These are phyloP conservation scores for Erebia aethiops DNA, from an alignment of 2,888 invertebrate genomes.

Conservation along the genomic window DNA sequence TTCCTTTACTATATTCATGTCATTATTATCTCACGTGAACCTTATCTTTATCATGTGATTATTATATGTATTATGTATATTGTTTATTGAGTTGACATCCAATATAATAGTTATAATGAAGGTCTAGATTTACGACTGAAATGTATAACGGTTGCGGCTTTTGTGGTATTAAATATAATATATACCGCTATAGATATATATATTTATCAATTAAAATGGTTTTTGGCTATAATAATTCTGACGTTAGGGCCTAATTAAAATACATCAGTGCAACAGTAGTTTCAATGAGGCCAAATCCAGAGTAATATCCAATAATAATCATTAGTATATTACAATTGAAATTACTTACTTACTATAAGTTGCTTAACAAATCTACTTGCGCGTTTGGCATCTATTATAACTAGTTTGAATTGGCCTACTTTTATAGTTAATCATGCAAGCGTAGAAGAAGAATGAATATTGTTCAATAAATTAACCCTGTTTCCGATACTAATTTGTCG, in stretches of 20 bases:
- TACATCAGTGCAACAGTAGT: background rate
- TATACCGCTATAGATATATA: too few relatives aligned
- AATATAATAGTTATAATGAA: background rate
- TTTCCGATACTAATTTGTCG: constrained; percentile 2
- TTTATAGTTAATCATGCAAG: constrained; percentile 55
- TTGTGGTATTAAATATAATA: too few relatives aligned
- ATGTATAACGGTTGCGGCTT: too few relatives aligned
- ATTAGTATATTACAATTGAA: background rate
- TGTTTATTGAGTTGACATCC: background rate
- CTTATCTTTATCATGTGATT: constrained; percentile 26
- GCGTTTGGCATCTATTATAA: constrained; percentile 72
- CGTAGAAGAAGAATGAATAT: constrained; percentile 40
- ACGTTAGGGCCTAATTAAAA: background rate
- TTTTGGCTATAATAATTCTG: too few relatives aligned
- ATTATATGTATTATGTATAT: constrained; percentile 1
- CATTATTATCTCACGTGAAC: constrained; percentile 3
- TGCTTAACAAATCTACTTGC: constrained; percentile 54
- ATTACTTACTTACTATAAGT: constrained; percentile 35
- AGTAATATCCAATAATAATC: background rate
- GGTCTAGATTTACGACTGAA: too few relatives aligned
- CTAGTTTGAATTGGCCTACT: constrained; percentile 58
- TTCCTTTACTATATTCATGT: background rate
- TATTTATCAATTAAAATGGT: too few relatives aligned
- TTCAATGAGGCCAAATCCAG: background rate
- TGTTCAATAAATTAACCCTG: constrained; percentile 4